phyloP scores from a whole-genome alignment of 2,113 vertebrate species.

The Fulmarus glacialis region DNA sequence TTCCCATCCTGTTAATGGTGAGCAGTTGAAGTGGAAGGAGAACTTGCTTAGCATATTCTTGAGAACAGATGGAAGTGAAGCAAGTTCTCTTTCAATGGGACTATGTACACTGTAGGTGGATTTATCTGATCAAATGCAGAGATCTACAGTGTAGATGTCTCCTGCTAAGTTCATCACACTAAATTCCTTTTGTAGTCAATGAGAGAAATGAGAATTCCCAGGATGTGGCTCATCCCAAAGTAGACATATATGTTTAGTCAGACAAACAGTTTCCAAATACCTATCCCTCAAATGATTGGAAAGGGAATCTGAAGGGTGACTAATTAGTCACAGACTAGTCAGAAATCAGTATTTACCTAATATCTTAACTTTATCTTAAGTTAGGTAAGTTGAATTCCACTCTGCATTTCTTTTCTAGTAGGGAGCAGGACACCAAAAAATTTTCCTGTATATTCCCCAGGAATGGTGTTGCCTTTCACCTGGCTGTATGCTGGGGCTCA shows the following conservation, averaged over 20 bases:
- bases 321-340: background rate
- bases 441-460: background rate
- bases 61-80: conserved; percentile 15
- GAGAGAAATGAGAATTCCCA: conserved; percentile 17
- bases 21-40: background rate
- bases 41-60: background rate
- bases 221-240: background rate
- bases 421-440: background rate
- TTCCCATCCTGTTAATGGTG: background rate
- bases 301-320: background rate
- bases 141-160: conserved; percentile 48
- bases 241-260: background rate
- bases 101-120: background rate
- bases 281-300: background rate
- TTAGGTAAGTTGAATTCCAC: background rate
- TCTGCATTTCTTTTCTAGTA: background rate
- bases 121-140: conserved; percentile 51
- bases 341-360: background rate
- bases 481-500: background rate
- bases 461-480: background rate
- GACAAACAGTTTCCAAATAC: background rate
- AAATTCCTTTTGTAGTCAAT: background rate
- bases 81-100: background rate
- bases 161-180: background rate
- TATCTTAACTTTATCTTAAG: background rate